Evolutionary conservation across 2,113 vertebrate genomes (phyloP), one percentile per base, ranked within the genome.

Genomic region (Struthidea cinerea): DNA sequence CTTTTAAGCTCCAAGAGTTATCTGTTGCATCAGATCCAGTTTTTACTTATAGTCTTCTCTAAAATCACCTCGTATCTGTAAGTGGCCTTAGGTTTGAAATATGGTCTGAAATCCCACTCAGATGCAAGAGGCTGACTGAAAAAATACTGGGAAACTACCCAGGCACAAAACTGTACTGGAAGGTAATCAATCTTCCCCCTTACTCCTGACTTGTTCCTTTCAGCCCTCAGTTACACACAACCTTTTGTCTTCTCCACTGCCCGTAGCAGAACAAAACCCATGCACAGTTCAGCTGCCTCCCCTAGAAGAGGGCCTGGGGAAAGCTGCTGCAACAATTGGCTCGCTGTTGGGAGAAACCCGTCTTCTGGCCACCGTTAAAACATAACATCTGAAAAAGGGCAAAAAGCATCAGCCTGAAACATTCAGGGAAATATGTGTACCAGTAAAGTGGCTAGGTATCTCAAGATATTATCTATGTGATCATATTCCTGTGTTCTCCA

Each of bases 111-210:
- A 70, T 13, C 28, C 30, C 19, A 39, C n/a, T 77, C 41, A 46
- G 21, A 87, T 64, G 23, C 42, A 61, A 65, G 18, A 86, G 37
- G 76, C 28, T 57, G 91, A 53, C 53, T 93, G 35, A 50, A 84
- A 77, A 77, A 95, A 50, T 41, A 74, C 52, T 87, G 77, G 46
- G 57, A 94, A 90, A 92, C 59, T 67, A 68, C 52, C 18, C 76
- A 82, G 13, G 73, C 89, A 84, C 60, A 77, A 78, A 95, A 59
- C 4, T 1, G 57, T 89, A 92, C 53, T 84, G 52, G 74, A 93
- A 79, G 19, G 50, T 77, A 95, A 95, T 93, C 85, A 96, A 95
- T 95, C 90, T 91, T 82, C 44, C 65, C 65, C 79, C 88, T 87
- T 94, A 50, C 46, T 87, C 39, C 83, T 39, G 47, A 90, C 65